These are phyloP conservation scores for Percopsis transmontana DNA, from an alignment of 2,113 vertebrate species.

Conservation along the genomic window DNA sequence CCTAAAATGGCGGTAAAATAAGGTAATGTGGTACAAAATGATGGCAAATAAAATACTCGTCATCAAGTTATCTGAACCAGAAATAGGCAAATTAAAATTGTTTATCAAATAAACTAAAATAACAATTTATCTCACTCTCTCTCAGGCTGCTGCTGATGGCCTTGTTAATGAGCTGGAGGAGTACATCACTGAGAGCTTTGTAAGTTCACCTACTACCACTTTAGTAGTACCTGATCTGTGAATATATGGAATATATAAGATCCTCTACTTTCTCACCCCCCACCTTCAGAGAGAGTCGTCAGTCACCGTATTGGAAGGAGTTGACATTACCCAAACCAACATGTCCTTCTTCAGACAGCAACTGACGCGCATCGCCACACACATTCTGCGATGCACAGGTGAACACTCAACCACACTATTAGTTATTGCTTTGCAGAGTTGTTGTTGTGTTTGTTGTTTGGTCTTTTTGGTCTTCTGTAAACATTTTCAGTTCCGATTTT, in stretches of 20 bases:
- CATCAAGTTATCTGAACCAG: neutral
- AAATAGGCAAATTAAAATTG: too few relatives aligned
- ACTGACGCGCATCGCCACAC: conserved; percentile 84
- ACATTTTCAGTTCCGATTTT: too few relatives aligned
- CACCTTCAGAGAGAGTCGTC: conserved; percentile 78
- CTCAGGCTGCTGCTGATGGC: conserved; percentile 79
- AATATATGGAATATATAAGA: neutral
- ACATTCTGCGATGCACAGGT: conserved; percentile 88
- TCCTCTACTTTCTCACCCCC: neutral
- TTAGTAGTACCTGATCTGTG: neutral
- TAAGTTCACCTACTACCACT: conserved; percentile 66
- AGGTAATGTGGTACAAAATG: too few relatives aligned
- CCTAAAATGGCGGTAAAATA: too few relatives aligned
- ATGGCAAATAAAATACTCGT: too few relatives aligned
- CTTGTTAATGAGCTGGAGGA: conserved; percentile 85
- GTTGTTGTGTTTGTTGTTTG: too few relatives aligned
- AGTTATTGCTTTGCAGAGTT: neutral
- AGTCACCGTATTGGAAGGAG: conserved; percentile 84
- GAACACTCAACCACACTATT: neutral
- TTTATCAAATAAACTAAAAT: too few relatives aligned
- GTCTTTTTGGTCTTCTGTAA: too few relatives aligned
- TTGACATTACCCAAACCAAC: conserved; percentile 88
- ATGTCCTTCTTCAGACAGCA: conserved; percentile 88
- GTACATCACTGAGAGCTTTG: conserved; percentile 89
- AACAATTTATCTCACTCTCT: neutral